A percentile compares a stretch with the other conserved stretches of the same genome.
Conservation (phyloP, 2,797 vertebrate genomes). For the Chanos chanos region DNA sequence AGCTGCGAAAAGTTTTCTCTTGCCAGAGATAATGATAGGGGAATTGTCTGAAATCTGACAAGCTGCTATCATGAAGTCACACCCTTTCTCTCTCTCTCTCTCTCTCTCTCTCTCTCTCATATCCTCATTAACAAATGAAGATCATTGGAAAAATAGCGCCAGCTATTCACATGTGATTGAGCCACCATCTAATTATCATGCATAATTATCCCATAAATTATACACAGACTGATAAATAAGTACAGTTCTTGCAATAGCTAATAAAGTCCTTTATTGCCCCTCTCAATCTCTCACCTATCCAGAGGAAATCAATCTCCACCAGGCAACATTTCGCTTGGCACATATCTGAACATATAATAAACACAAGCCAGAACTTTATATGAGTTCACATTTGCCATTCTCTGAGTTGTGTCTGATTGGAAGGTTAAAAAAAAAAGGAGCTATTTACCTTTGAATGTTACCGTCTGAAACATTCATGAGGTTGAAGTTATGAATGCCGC, state of each 20-base stretch:
- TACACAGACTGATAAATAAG: slow-evolving; percentile 41
- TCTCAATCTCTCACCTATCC: slow-evolving; percentile 20
- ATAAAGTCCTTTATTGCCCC: slow-evolving; percentile 36
- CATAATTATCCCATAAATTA: slow-evolving; percentile 46
- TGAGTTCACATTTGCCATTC: too few species aligned
- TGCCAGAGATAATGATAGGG: slow-evolving; percentile 25
- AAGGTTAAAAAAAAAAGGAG: too few species aligned
- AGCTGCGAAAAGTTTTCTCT: slow-evolving; percentile 12
- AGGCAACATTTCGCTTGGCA: slow-evolving; percentile 3
- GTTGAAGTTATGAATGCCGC: too few species aligned
- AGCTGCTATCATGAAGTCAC: slow-evolving; percentile 36
- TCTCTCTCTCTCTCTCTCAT: too few species aligned
- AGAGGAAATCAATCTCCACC: slow-evolving; percentile 10
- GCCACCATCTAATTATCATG: slow-evolving; percentile 47
- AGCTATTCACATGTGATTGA: slow-evolving; percentile 45
- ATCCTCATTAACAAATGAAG: slow-evolving; percentile 49
- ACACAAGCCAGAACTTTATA: too few species aligned
- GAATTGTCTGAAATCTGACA: slow-evolving; percentile 34
- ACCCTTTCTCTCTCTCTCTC: slow-evolving; percentile 39
- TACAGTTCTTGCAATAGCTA: slow-evolving; percentile 28
- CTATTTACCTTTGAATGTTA: too few species aligned
- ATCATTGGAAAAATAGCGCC: slow-evolving; percentile 42
- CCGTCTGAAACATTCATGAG: too few species aligned
- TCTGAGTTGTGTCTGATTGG: too few species aligned
- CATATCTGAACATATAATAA: neutral